Conservation (phyloP, 1,140 invertebrate genomes). For the Psix sp. region DNA sequence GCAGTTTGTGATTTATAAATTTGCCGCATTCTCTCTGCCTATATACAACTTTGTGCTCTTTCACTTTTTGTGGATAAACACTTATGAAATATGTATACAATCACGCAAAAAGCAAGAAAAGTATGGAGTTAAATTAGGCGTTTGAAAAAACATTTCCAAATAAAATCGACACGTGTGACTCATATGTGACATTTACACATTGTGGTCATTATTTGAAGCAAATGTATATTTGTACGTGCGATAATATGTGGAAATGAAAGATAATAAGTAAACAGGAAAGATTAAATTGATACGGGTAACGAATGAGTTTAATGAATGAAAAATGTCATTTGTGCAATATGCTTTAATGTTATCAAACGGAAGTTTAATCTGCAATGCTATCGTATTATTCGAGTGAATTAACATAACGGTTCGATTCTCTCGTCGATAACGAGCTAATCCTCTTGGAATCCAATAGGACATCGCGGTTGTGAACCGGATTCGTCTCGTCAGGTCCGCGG, state of each 20-base stretch:
- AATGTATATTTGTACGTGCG: too few relatives aligned
- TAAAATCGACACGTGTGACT: too few relatives aligned
- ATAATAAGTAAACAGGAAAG: not conserved
- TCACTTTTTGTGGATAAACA: too few relatives aligned
- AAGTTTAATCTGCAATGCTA: conserved; percentile 45
- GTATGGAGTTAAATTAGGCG: too few relatives aligned
- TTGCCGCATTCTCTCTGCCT: too few relatives aligned
- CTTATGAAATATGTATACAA: too few relatives aligned
- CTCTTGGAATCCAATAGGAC: conserved; percentile 49
- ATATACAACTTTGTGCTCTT: too few relatives aligned
- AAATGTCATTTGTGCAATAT: conserved; percentile 35
- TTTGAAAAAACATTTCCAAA: too few relatives aligned
- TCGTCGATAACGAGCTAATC: conserved; percentile 57
- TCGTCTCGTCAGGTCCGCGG: conserved; percentile 48
- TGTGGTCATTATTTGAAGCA: too few relatives aligned
- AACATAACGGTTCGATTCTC: conserved; percentile 57
- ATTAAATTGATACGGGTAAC: conserved; percentile 1
- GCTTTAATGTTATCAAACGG: conserved; percentile 25
- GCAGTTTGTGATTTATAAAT: too few relatives aligned
- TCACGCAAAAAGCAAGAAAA: too few relatives aligned
- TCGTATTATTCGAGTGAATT: conserved; percentile 55
- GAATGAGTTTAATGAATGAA: conserved; percentile 24
- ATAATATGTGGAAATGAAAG: conserved; percentile 5
- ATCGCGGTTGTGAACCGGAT: conserved; percentile 48
- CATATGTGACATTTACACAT: too few relatives aligned